phyloP scores from a whole-genome alignment of 2,113 vertebrate genomes.

The Anser brachyrhynchus region DNA sequence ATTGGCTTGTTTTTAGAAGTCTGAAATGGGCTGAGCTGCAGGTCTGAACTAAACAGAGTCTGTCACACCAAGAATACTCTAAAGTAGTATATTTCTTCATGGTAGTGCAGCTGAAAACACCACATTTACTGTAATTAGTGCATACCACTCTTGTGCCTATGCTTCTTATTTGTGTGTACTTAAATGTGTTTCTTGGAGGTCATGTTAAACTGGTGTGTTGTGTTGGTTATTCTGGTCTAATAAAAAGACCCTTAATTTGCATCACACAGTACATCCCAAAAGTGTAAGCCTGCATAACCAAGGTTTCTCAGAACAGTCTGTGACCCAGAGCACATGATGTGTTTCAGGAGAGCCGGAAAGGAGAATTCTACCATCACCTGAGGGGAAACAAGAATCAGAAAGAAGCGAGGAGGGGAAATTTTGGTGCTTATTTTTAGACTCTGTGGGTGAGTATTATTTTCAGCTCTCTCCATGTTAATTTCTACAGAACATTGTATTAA shows the following conservation, averaged over 20 bases:
- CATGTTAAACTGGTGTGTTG: not conserved
- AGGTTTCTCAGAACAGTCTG: not conserved
- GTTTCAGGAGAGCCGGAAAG: slow-evolving; percentile 45
- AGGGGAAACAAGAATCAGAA: slow-evolving; percentile 61
- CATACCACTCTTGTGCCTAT: not conserved
- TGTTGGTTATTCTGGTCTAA: not conserved
- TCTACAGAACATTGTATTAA: slow-evolving; percentile 48
- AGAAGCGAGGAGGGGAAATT: slow-evolving; percentile 69
- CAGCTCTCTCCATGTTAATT: slow-evolving; percentile 53
- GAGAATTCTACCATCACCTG: slow-evolving; percentile 54
- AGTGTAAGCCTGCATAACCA: not conserved
- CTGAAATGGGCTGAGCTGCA: slow-evolving; percentile 32
- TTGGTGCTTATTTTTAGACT: slow-evolving; percentile 68
- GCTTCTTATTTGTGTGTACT: not conserved
- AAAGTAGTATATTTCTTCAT: not conserved
- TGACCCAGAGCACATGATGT: slow-evolving; percentile 12
- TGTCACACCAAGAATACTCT: slow-evolving; percentile 21
- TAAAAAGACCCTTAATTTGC: not conserved
- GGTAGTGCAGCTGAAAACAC: slow-evolving; percentile 29
- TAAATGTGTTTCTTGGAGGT: not conserved
- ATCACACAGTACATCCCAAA: not conserved
- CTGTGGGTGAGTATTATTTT: slow-evolving; percentile 66
- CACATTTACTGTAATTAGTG: not conserved
- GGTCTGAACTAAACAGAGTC: not conserved
- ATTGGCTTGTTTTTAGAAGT: not conserved